Evolutionary conservation across 2,888 invertebrate species (phyloP), one percentile per base, ranked within the genome.

Genomic region (Malthinus seriepunctatus): DNA sequence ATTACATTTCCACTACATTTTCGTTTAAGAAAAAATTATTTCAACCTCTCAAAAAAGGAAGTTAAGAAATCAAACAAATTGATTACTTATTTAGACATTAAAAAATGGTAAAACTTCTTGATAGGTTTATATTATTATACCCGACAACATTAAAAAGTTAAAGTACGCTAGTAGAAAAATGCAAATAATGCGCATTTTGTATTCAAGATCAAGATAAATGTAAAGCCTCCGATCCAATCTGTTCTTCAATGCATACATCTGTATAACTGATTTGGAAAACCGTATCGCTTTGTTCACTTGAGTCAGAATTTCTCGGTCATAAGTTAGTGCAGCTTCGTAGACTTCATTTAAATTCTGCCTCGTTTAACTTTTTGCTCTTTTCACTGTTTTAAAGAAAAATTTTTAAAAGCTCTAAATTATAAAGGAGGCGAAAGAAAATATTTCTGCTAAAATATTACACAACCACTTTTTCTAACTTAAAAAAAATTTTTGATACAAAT

Each of bases 161-260:
- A 46, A 51, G 32, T 48, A 45, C 9, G 47, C 34, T 34, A 12
- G 51, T 45, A 38, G 35, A 52, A 23, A 23, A 51, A 56, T 49
- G 33, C 47, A 48, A 60, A 23, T 23, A 23, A 56, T 60, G 61
- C 50, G 49, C 56, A 61, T 61, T 61, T 61, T 42, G 61, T 53
- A 61, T 61, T 61, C 61, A 53, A 49, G 53, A 61, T 57, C 53
- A 56, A 63, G 64, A 65, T 66, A 65, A 66, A 66, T 65, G 64
- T 58, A 62, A 63, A 66, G 63, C 60, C 62, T 63, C 63, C 66
- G 66, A 66, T 65, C 62, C 66, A 66, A 66, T 66, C 64, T 65
- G 66, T 66, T 63, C 59, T 58, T 63, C 64, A 56, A 63, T 63
- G 66, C 66, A 66, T 66, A 63, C 64, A 64, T 66, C 66, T 64